Evolutionary conservation across 2,888 invertebrate species (phyloP).

Genomic region (Xylota sylvarum): DNA sequence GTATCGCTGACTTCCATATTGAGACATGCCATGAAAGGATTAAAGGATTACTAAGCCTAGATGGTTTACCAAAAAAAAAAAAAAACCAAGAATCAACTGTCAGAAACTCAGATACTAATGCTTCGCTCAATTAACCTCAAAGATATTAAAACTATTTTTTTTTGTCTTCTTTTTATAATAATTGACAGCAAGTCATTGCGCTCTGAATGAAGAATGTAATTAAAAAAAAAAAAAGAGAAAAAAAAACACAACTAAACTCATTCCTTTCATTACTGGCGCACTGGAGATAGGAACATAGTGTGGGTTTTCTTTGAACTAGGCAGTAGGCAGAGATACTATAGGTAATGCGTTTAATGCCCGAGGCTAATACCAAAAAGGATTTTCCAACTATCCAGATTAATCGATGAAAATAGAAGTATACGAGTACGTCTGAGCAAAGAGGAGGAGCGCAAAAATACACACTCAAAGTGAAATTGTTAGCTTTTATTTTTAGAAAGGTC

Average conservation of each 20-base stretch:
- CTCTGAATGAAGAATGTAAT: constrained; percentile 45
- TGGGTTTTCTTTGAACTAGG: constrained; percentile 20
- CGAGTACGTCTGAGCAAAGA: background rate
- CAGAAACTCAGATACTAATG: constrained; percentile 39
- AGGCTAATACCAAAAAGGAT: constrained; percentile 28
- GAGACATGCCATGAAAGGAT: constrained; percentile 24
- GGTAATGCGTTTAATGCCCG: constrained; percentile 17
- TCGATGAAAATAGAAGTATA: constrained; percentile 38
- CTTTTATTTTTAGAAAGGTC: constrained; percentile 65
- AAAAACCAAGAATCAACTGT: background rate
- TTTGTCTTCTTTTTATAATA: background rate
- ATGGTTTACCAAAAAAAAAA: constrained; percentile 13
- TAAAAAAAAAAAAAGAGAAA: background rate
- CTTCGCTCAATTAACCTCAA: constrained; percentile 67
- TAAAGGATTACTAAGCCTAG: constrained; percentile 55
- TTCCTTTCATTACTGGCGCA: constrained; percentile 10
- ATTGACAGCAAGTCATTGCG: constrained; percentile 61
- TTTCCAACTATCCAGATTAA: constrained; percentile 50
- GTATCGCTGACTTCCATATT: constrained; percentile 40
- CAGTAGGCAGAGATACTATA: constrained; percentile 35
- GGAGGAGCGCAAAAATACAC: constrained; percentile 17
- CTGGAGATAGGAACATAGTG: constrained; percentile 17
- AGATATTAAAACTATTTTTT: constrained; percentile 47
- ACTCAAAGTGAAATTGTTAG: constrained; percentile 35
- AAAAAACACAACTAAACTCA: constrained; percentile 13